Evolutionary conservation across 2,113 vertebrate genomes (phyloP).

Genomic region (Dissostichus mawsoni): DNA sequence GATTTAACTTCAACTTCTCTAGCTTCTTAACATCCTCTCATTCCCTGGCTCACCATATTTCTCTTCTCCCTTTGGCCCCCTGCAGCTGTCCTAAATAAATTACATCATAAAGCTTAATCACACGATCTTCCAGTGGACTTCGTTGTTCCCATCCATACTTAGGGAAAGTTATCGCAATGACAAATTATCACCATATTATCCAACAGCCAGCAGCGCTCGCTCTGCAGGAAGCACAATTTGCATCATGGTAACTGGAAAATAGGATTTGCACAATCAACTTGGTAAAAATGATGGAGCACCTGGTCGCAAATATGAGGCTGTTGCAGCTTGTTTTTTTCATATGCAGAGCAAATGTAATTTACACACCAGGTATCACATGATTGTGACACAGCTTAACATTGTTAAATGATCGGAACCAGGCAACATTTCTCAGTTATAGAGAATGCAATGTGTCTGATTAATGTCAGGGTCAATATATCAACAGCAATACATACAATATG

Average conservation of each 20-base stretch:
- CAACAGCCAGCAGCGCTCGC: neutral
- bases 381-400: neutral
- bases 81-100: conserved; percentile 17
- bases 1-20: neutral
- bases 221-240: neutral
- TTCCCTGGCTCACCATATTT: neutral
- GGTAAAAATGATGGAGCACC: neutral
- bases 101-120: conserved; percentile 12
- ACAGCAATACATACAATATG: neutral
- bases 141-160: neutral
- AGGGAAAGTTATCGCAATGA: conserved; percentile 14
- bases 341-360: neutral
- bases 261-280: neutral
- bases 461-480: neutral
- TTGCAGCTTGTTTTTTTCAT: neutral
- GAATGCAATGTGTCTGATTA: neutral
- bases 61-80: neutral
- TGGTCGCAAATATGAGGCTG: neutral
- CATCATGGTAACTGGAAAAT: neutral
- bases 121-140: conserved; percentile 23
- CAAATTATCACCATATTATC: conserved; percentile 14
- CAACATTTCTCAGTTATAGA: neutral
- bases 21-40: neutral
- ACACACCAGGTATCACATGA: neutral
- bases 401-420: neutral